phyloP scores from a whole-genome alignment of 92 coral and sea anemone genomes.

The Umimayanthus chanpuru region DNA sequence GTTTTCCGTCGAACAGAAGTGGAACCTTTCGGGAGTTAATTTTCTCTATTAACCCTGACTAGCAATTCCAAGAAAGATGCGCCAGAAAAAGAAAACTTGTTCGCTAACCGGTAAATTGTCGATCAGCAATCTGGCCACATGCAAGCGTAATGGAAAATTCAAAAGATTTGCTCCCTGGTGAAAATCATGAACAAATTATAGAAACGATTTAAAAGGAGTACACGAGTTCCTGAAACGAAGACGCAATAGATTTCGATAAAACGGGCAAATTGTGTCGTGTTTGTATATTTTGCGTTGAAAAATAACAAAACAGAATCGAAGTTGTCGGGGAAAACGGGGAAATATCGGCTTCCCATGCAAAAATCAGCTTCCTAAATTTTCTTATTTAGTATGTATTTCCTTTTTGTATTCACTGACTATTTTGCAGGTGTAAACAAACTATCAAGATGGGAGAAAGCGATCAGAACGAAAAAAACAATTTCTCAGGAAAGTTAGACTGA shows the following conservation, averaged over 20 bases:
- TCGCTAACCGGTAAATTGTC: conserved; percentile 1
- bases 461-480: conserved; percentile 14
- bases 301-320: background rate
- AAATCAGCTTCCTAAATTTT: conserved; percentile 1
- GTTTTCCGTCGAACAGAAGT: conserved; percentile 13
- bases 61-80: background rate
- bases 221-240: background rate
- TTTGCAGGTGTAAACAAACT: conserved; percentile 46
- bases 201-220: background rate
- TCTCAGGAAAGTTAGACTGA: background rate
- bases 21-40: conserved; percentile 11
- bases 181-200: conserved; percentile 15
- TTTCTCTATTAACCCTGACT: background rate
- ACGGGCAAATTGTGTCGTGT: background rate
- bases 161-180: conserved; percentile 28
- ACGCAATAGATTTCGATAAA: background rate
- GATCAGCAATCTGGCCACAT: conserved; percentile 10
- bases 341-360: background rate
- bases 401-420: conserved; percentile 34
- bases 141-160: conserved; percentile 22
- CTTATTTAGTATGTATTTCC: conserved; percentile 26
- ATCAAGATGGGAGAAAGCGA: conserved; percentile 15
- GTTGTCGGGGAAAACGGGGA: background rate
- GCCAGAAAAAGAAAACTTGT: background rate
- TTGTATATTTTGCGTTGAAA: background rate